phyloP scores from a whole-genome alignment of 2,888 invertebrate species.

The Ctena decussata region DNA sequence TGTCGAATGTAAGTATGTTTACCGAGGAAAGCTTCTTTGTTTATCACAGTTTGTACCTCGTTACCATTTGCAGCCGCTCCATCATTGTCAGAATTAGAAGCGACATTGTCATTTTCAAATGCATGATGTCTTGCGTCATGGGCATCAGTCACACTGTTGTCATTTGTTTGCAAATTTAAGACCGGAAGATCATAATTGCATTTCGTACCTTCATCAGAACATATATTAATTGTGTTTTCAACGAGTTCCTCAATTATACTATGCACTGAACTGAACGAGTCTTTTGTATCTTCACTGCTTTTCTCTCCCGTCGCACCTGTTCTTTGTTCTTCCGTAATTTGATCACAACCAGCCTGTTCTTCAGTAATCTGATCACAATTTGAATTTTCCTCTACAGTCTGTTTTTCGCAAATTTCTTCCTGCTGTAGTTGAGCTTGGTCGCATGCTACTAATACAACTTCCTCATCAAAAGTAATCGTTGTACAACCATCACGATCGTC shows the following conservation, averaged over 20 bases:
- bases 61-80: background rate
- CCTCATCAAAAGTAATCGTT: background rate
- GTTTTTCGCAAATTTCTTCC: too few relatives aligned
- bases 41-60: background rate
- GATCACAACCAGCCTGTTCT: too few relatives aligned
- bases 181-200: background rate
- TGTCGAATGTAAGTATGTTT: background rate
- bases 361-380: too few relatives aligned
- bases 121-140: background rate
- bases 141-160: background rate
- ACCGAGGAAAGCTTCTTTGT: background rate
- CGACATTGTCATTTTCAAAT: background rate
- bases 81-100: background rate
- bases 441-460: background rate
- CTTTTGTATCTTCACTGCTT: background rate
- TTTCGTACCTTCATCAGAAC: background rate
- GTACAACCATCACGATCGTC: background rate
- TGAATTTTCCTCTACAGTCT: too few relatives aligned
- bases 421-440: background rate
- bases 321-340: too few relatives aligned
- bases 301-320: too few relatives aligned
- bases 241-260: background rate
- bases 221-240: background rate
- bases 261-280: background rate
- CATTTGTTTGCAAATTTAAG: background rate